These are phyloP conservation scores for Erpobdella octoculata DNA, from an alignment of 2,888 invertebrate species.

Conservation along the genomic window DNA sequence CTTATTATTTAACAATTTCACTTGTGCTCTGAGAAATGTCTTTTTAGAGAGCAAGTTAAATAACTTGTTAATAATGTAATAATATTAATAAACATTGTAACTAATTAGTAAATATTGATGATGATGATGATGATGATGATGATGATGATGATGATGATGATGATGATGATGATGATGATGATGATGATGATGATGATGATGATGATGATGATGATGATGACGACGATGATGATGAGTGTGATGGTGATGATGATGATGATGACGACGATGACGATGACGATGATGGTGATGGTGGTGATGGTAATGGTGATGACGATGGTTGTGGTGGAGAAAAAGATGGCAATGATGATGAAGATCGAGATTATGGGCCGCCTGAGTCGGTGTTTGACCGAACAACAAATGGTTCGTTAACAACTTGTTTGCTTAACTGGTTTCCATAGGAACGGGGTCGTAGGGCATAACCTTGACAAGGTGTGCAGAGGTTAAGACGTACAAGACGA, in stretches of 20 bases:
- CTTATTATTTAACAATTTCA: too few species aligned
- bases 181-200: neutral
- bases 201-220: neutral
- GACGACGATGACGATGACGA: too few species aligned
- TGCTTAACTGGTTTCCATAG: constrained; percentile 1
- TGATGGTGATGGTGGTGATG: neutral
- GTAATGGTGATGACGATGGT: constrained; percentile 1
- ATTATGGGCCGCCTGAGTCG: neutral
- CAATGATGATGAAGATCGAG: too few species aligned
- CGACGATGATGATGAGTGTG: too few species aligned
- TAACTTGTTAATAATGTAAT: too few species aligned
- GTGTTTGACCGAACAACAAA: too few species aligned
- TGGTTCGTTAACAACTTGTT: too few species aligned
- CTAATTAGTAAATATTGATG: neutral
- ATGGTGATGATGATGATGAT: too few species aligned
- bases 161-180: neutral
- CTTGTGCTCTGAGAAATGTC: too few species aligned
- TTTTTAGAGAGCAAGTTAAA: too few species aligned
- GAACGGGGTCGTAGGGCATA: neutral
- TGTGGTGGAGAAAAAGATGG: too few species aligned
- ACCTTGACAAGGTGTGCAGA: neutral
- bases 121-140: neutral
- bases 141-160: neutral
- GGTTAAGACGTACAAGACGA: constrained; percentile 1
- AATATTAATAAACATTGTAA: neutral